Conservation (phyloP, 2,797 vertebrate species). For the Florisuga fusca region DNA sequence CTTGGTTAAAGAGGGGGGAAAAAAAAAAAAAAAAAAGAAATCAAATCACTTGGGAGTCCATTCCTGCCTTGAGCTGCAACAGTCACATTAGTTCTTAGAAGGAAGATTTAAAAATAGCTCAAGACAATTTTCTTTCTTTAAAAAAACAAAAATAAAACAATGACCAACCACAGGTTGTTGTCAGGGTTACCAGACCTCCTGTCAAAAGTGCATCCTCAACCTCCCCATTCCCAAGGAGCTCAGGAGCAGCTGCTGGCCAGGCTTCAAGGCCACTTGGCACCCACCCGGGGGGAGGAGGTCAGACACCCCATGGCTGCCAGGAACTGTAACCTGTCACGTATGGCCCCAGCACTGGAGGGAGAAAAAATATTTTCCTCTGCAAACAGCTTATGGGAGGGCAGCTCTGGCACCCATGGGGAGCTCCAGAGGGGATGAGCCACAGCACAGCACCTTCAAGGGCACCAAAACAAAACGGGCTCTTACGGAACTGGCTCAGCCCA, state of each 20-base stretch:
- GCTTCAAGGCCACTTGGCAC: not conserved
- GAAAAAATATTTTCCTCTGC: constrained; percentile 3
- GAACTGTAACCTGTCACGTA: not conserved
- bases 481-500: not conserved
- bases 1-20: not conserved
- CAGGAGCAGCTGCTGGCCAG: not conserved
- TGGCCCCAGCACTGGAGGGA: not conserved
- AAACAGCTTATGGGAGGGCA: not conserved
- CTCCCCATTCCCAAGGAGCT: not conserved
- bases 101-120: constrained; percentile 26
- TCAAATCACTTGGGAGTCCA: not conserved
- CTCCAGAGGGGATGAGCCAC: not conserved
- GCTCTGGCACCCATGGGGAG: not conserved
- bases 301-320: not conserved
- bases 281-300: not conserved
- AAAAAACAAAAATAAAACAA: not conserved
- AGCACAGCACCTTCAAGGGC: not conserved
- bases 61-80: not conserved
- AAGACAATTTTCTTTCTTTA: not conserved
- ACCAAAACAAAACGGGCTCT: not conserved
- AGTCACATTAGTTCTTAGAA: not conserved
- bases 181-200: not conserved
- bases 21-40: not conserved
- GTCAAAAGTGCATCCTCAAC: constrained; percentile 1
- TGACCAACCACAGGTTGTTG: not conserved